Percentiles rank a stretch among this genome's conserved stretches.
Evolutionary conservation across 2,888 invertebrate species (phyloP).

Genomic region (Synergus gifuensis): DNA sequence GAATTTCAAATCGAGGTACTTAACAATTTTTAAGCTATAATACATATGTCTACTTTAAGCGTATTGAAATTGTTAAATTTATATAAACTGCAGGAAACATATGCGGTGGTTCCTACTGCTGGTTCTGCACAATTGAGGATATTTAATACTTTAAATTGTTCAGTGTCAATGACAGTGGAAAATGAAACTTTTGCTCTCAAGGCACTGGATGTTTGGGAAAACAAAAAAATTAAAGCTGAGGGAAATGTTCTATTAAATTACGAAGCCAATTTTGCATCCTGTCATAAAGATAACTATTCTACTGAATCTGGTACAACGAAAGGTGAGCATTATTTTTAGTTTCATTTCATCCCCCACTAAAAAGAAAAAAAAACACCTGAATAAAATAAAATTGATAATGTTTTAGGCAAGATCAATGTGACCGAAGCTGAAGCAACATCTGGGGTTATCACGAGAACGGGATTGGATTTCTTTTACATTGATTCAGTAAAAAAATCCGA

Average conservation of each 20-base stretch:
- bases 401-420: conserved; percentile 6
- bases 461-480: background rate
- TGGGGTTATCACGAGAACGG: conserved; percentile 15
- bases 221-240: conserved; percentile 53
- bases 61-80: conserved; percentile 30
- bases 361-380: conserved; percentile 26
- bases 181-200: conserved; percentile 53
- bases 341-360: background rate
- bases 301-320: background rate
- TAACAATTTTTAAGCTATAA: background rate
- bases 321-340: background rate
- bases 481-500: conserved; percentile 46
- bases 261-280: conserved; percentile 53
- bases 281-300: conserved; percentile 44
- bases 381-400: background rate
- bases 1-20: conserved; percentile 87
- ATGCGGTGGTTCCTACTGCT: conserved; percentile 80
- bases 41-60: too few species aligned
- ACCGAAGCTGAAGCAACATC: conserved; percentile 44
- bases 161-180: conserved; percentile 54
- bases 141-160: conserved; percentile 80
- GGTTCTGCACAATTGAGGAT: conserved; percentile 84
- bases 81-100: conserved; percentile 79
- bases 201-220: conserved; percentile 61
- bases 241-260: conserved; percentile 45